phyloP scores from a whole-genome alignment of 2,888 invertebrate genomes.

The Drosophila sordidula region DNA sequence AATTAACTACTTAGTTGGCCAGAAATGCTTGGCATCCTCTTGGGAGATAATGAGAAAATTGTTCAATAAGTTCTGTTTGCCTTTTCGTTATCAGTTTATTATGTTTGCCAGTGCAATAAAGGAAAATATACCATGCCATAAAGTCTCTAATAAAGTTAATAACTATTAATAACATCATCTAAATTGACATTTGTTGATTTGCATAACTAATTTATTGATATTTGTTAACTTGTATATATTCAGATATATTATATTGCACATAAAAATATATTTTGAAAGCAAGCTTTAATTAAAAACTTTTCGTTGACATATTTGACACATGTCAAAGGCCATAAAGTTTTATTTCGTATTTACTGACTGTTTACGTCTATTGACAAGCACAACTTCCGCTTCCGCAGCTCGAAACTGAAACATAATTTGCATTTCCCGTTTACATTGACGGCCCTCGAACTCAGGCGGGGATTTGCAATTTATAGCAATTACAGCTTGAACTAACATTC shows the following conservation, averaged over 20 bases:
- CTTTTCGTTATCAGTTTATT: constrained; percentile 17
- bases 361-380: constrained; percentile 37
- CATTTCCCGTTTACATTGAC: constrained; percentile 59
- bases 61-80: constrained; percentile 40
- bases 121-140: not conserved
- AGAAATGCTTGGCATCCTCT: not conserved
- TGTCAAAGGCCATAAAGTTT: constrained; percentile 3
- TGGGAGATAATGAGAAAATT: constrained; percentile 44
- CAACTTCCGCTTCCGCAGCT: constrained; percentile 58
- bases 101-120: constrained; percentile 16
- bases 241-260: no score
- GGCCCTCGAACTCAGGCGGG: constrained; percentile 15
- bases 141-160: not conserved
- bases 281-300: no score
- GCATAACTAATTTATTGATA: no score
- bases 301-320: no score
- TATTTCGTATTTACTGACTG: constrained; percentile 14
- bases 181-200: no score
- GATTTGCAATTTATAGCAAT: constrained; percentile 44
- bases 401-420: constrained; percentile 58
- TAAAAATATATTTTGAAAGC: no score
- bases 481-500: constrained; percentile 7
- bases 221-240: constrained; percentile 27
- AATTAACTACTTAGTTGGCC: constrained; percentile 10
- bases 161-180: not conserved